These are phyloP conservation scores for Zaprionus lineosus DNA, from an alignment of 2,888 invertebrate genomes.

Conservation along the genomic window DNA sequence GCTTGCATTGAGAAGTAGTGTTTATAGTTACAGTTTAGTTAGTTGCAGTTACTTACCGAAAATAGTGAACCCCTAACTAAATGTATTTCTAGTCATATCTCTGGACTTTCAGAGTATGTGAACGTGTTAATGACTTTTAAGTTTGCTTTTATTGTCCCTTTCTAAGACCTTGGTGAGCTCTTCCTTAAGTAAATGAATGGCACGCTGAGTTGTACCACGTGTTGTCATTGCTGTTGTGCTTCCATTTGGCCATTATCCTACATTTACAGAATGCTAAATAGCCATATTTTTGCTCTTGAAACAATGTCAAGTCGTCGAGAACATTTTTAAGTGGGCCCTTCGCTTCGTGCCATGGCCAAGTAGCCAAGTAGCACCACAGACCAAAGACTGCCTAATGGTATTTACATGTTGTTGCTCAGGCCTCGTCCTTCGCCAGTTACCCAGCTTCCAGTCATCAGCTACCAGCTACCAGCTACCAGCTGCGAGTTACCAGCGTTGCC, in stretches of 20 bases:
- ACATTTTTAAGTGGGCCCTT: conserved; percentile 58
- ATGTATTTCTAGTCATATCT: no score
- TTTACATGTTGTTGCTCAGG: conserved; percentile 60
- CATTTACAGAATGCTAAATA: conserved; percentile 53
- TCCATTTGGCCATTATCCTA: conserved; percentile 36
- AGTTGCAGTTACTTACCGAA: no score
- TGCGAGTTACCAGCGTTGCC: neutral
- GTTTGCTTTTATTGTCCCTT: conserved; percentile 37
- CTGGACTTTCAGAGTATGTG: no score
- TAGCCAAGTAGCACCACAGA: conserved; percentile 18
- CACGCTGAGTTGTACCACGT: conserved; percentile 21
- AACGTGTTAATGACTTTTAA: conserved; percentile 25
- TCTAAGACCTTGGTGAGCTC: neutral
- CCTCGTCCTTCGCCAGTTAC: conserved; percentile 25
- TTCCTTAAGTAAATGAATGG: conserved; percentile 13
- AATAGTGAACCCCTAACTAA: no score
- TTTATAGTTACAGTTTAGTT: no score
- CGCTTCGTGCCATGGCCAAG: conserved; percentile 39
- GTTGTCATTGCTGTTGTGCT: conserved; percentile 28
- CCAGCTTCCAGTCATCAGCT: neutral
- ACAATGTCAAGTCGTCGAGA: conserved; percentile 76
- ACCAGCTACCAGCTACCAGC: neutral
- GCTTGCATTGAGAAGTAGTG: no score
- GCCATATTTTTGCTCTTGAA: conserved; percentile 71
- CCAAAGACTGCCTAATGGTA: conserved; percentile 62